A percentile compares a stretch with the other conserved stretches of the same genome.
These are phyloP conservation scores for Labeo catla DNA, from an alignment of 2,113 vertebrate species.

Conservation along the genomic window DNA sequence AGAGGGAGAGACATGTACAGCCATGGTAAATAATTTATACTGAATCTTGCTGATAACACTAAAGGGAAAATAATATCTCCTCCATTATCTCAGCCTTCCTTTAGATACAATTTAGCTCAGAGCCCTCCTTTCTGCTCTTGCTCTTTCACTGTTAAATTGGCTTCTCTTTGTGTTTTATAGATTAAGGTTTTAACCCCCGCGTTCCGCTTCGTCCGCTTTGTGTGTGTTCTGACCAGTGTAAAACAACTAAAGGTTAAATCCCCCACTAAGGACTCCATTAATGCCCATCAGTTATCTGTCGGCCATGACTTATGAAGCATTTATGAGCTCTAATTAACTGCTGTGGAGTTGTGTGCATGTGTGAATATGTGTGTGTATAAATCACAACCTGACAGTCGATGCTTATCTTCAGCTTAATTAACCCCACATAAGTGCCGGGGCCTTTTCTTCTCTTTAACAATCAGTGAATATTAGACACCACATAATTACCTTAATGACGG, in stretches of 20 bases:
- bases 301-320: slow-evolving; percentile 69
- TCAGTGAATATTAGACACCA: slow-evolving; percentile 47
- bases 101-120: not conserved
- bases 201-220: slow-evolving; percentile 1
- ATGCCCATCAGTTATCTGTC: slow-evolving; percentile 65
- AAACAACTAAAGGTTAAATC: slow-evolving; percentile 56
- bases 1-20: not conserved
- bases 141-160: slow-evolving; percentile 37
- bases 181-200: slow-evolving; percentile 28
- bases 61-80: not conserved
- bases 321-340: slow-evolving; percentile 76
- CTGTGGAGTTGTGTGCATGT: slow-evolving; percentile 61
- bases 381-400: slow-evolving; percentile 45
- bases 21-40: slow-evolving; percentile 2
- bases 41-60: slow-evolving; percentile 9
- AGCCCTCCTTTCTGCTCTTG: slow-evolving; percentile 41
- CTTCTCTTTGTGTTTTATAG: slow-evolving; percentile 30
- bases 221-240: slow-evolving; percentile 48
- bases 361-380: slow-evolving; percentile 37
- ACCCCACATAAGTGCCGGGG: slow-evolving; percentile 40
- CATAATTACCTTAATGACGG: slow-evolving; percentile 40
- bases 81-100: not conserved
- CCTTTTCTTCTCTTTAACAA: slow-evolving; percentile 58
- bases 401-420: slow-evolving; percentile 64
- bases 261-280: slow-evolving; percentile 59